Base-by-base conservation (phyloP, 1,140 invertebrate genomes). In the Drosophila rhopaloa region DNA sequence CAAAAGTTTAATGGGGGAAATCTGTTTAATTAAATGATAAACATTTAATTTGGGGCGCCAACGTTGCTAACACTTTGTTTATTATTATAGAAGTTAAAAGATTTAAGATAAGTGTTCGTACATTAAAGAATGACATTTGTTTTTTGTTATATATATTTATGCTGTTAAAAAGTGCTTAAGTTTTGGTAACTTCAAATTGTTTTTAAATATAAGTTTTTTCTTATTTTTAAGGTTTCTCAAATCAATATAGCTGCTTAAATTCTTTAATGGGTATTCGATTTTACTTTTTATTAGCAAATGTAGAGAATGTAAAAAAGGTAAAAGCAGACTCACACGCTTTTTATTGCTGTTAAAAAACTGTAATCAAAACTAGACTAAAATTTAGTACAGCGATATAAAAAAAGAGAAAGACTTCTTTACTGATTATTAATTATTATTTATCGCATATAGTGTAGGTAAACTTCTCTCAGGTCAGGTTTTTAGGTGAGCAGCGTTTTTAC, bases 11-110 rank as follows among this genome's bases (percentile, higher is more conserved):
- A 70, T 57, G 67, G 27, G 27, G 43, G 1, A 71, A 71, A 71
- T 70, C 43, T 57, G 51, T 57, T 71, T 71, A 71, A 71, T 71
- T 70, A 71, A 71, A 71, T 71, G 51, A 56, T 71, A 71, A 70
- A 71, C 51, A 71, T 71, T 71, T 71, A 71, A 57, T 71, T 71
- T 70, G 35, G 27, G 41, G 19, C 35, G 4, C 6, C 27, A 11
- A 37, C n/a, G 13, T 62, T 32, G 43, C 14, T 35, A 58, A 19
- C 27, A 47, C 43, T 61, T 66, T 62, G 35, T 66, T 40, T 35
- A 16, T 46, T 37, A 9, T 48, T 19, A 9, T 11, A 0, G 2
- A 6, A n/a, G n/a, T 29, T 1, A 32, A 29, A 13, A 13, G 29
- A 13, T 14, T 6, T 14, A 11, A 24, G n/a, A 40, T 32, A 8